Base-by-base conservation (phyloP, 2,797 vertebrate genomes). In the Lemur catta region DNA sequence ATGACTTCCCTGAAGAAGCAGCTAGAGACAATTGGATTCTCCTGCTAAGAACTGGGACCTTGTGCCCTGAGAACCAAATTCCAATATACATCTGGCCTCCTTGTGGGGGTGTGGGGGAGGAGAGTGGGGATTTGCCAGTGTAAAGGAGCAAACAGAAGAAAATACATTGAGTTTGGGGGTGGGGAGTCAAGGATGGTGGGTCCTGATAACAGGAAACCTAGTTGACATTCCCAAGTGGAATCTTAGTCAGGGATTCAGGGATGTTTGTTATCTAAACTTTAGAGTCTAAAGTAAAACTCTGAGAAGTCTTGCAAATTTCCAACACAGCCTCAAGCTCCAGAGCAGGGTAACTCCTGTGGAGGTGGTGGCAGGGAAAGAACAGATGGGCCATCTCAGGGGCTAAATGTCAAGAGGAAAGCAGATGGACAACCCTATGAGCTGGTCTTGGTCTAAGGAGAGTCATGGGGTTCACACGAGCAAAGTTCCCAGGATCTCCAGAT, bases 201-300 rank as follows among this genome's bases (percentile, higher is more conserved):
- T 74, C 48, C 24, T 41, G 46, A 11, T 72, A 93, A 80, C 8
- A 94, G 82, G 72, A 90, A 89, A 57, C 20, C 55, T 52, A 28
- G 12, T 2, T 89, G 71, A 50, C 35, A 78, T 76, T 93, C 26
- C 17, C 75, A 91, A 7, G 35, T 86, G 74, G 82, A 85, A 94
- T 71, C 55, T 41, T 41, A 89, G 55, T 94, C 52, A n/a, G 91
- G 80, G n/a, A 95, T 61, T 80, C 52, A 78, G 86, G 26, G 4
- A 2, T 94, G 41, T 81, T 84, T 96, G 55, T 80, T 94, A 22
- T 94, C 52, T 90, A 89, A 94, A 92, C 1, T 33, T 88, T 35
- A 93, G 33, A 95, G 57, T 75, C 55, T 89, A 50, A 88, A 93
- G 35, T 67, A 92, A 93, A 97, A 94, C 71, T 55, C 85, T 67